Percentiles rank a stretch among this genome's conserved stretches.
These are phyloP conservation scores for Drosophila seclusa DNA, from an alignment of 2,888 invertebrate species.

Conservation along the genomic window DNA sequence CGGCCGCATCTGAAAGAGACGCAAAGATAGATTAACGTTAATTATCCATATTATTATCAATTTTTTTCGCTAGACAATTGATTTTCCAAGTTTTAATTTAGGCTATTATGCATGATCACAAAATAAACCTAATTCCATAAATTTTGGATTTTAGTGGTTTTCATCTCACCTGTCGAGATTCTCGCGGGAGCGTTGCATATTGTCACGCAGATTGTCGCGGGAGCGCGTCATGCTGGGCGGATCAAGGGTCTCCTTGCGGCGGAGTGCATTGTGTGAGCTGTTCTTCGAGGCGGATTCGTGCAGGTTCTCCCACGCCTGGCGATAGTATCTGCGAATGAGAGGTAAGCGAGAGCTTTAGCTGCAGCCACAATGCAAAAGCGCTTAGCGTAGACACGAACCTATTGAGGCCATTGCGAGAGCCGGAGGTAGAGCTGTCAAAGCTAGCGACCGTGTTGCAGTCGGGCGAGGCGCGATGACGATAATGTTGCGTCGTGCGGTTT, in stretches of 20 bases:
- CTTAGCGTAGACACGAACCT: constrained; percentile 84
- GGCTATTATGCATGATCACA: neutral
- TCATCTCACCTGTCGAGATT: constrained; percentile 83
- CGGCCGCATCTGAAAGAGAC: constrained; percentile 77
- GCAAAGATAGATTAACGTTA: neutral
- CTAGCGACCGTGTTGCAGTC: constrained; percentile 96
- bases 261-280: constrained; percentile 86
- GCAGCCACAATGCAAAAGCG: neutral
- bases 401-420: constrained; percentile 93
- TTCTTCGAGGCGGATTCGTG: constrained; percentile 91
- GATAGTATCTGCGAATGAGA: constrained; percentile 88
- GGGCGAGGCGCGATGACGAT: constrained; percentile 94
- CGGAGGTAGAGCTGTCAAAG: constrained; percentile 94
- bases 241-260: constrained; percentile 90
- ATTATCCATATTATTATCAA: neutral
- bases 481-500: constrained; percentile 93
- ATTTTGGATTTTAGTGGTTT: neutral
- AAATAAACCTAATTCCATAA: neutral
- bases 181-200: constrained; percentile 84
- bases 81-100: neutral
- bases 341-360: neutral
- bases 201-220: constrained; percentile 84
- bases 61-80: too few relatives aligned
- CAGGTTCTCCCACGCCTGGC: constrained; percentile 96
- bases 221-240: constrained; percentile 86